Evolutionary conservation across 2,113 vertebrate genomes (phyloP).

Genomic region (Mesoclemmys tuberculata): DNA sequence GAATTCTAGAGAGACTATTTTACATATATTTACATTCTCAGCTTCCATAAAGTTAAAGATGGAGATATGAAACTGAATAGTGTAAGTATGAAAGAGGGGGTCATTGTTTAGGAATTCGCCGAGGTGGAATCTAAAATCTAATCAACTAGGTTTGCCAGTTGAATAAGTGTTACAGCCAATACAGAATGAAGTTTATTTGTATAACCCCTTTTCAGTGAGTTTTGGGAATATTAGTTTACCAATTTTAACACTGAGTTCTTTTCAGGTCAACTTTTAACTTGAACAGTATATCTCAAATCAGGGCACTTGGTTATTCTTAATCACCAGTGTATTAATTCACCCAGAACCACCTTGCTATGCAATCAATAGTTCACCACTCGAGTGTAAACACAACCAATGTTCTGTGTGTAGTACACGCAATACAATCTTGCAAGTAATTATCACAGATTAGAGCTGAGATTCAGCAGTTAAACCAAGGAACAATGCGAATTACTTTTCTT

Average conservation of each 20-base stretch:
- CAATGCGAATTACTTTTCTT: neutral
- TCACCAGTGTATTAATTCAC: neutral
- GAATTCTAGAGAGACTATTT: neutral
- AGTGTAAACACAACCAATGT: neutral
- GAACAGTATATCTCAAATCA: neutral
- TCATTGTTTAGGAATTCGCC: too few relatives aligned
- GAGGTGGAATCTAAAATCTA: neutral
- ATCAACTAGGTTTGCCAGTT: neutral
- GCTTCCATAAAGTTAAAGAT: neutral
- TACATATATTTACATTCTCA: neutral
- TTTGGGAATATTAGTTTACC: neutral
- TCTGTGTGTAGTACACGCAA: neutral
- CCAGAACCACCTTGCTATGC: neutral
- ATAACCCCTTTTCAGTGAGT: neutral
- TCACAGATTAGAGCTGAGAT: neutral
- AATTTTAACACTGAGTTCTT: neutral
- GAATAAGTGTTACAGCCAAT: neutral
- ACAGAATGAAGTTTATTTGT: neutral
- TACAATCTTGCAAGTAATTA: neutral
- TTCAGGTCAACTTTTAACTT: neutral
- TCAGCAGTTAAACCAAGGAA: neutral
- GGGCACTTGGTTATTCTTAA: neutral
- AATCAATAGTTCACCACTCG: neutral
- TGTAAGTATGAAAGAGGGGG: neutral
- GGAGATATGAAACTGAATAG: neutral